Evolutionary conservation across 1,140 invertebrate genomes (phyloP), one percentile per base, ranked within the genome.

Genomic region (Drosophila insularis): DNA sequence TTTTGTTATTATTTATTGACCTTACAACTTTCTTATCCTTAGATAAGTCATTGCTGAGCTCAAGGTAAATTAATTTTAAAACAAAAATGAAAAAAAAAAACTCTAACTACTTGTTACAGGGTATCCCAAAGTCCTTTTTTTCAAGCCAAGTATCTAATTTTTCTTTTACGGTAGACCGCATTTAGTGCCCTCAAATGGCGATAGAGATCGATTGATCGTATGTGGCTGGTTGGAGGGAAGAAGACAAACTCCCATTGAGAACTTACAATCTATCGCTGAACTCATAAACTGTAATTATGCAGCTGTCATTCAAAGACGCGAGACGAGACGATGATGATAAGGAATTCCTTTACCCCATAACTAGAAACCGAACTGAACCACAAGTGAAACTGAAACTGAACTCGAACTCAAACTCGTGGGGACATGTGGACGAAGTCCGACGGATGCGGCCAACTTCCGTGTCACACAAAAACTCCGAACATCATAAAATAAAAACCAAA

Each of bases 401-500:
- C 32, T 35, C 7, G 8, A 35, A 35, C 68, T 63, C 21, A 53
- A 66, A 37, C 11, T 37, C 40, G 32, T 35, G 8, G 32, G 35
- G 11, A 37, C 32, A 35, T 19, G 17, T 19, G 43, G 43, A 19
- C 14, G 43, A 37, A 37, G 35, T 11, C 11, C 35, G 17, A 65
- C 61, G 56, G 17, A 70, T 55, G 35, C 40, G 46, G 37, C 58
- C 50, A 67, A 73, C 72, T 75, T 75, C 73, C 78, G 43, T 19
- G 78, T 68, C 64, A 78, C 61, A 63, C 46, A 63, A 58, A 27
- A 50, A 21, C 17, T 59, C 46, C 40, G 69, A 64, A 73, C 61
- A 80, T 80, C 73, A 80, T 80, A 84, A 85, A 75, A 70, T 59
- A 73, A 55, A 55, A 8, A 59, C 54, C 6, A 86, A 76, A 79